Evolutionary conservation across 2,113 vertebrate species (phyloP).

Genomic region (Hyla sarda): DNA sequence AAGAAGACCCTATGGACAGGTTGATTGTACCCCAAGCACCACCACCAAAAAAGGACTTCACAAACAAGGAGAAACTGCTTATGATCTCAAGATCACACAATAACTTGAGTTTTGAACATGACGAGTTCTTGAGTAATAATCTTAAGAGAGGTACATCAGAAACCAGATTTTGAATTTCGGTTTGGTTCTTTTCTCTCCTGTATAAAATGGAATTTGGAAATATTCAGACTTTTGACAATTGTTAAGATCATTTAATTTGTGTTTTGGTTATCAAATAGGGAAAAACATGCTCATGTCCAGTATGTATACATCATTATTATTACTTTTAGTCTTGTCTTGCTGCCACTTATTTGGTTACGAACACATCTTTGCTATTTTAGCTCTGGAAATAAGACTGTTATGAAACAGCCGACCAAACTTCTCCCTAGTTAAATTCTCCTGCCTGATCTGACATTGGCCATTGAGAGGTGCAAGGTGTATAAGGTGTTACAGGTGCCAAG

Average conservation of each 20-base stretch:
- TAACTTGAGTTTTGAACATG: slow-evolving; percentile 96
- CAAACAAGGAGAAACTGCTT: slow-evolving; percentile 95
- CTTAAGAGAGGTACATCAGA: slow-evolving; percentile 94
- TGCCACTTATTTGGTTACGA: neutral
- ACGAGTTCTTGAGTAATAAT: slow-evolving; percentile 90
- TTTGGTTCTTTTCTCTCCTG: neutral
- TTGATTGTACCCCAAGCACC: slow-evolving; percentile 74
- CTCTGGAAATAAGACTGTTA: neutral
- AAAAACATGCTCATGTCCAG: neutral
- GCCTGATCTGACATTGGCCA: neutral
- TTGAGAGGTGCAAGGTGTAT: too few species aligned
- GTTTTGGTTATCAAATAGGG: neutral
- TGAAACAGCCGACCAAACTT: neutral
- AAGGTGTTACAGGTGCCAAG: neutral
- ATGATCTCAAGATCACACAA: slow-evolving; percentile 99
- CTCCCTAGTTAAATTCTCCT: neutral
- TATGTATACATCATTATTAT: neutral
- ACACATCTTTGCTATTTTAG: neutral
- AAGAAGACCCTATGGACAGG: slow-evolving; percentile 90
- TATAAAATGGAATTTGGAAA: slow-evolving; percentile 60
- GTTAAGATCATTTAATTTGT: neutral
- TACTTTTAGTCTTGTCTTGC: neutral
- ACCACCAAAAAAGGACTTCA: slow-evolving; percentile 84
- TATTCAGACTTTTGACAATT: neutral
- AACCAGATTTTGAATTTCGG: slow-evolving; percentile 85